Conservation (phyloP, 2,113 vertebrate species). For the Oncorhynchus clarkii region DNA sequence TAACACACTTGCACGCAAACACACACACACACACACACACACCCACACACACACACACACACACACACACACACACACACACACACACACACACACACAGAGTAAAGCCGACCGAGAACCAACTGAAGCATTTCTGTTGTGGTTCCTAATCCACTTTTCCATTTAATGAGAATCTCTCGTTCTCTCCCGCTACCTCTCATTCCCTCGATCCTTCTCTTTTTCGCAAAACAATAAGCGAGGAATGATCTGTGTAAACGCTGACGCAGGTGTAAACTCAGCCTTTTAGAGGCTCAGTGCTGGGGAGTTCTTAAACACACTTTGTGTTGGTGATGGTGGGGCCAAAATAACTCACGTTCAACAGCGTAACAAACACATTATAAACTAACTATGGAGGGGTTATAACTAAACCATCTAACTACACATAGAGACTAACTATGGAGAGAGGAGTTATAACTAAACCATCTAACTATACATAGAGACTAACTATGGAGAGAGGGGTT, state of each 20-base stretch:
- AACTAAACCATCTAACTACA: too few relatives aligned
- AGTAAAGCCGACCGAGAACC: conserved; percentile 53
- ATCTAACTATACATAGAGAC: rapidly evolving
- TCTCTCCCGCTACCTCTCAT: conserved; percentile 7
- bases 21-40: too few relatives aligned
- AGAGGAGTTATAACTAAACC: too few relatives aligned
- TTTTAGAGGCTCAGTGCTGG: conserved; percentile 18
- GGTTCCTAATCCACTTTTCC: conserved; percentile 67
- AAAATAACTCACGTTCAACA: conserved; percentile 15
- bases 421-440: too few relatives aligned
- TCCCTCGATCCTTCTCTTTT: conserved; percentile 7
- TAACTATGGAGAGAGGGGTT: too few relatives aligned
- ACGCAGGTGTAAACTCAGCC: conserved; percentile 42
- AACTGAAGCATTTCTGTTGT: conserved; percentile 59
- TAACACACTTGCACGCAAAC: conserved; percentile 10
- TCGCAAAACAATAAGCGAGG: conserved; percentile 56
- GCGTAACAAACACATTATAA: too few relatives aligned
- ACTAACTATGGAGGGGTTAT: too few relatives aligned
- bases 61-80: conserved; percentile 27
- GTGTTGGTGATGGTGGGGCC: conserved; percentile 3
- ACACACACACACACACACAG: conserved; percentile 25
- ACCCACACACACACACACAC: conserved; percentile 5
- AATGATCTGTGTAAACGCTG: conserved; percentile 63
- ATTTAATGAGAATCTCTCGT: conserved; percentile 52
- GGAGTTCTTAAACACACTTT: conserved; percentile 31